phyloP scores from a whole-genome alignment of 23 tunicate genomes.

The Ascidia mentula region DNA sequence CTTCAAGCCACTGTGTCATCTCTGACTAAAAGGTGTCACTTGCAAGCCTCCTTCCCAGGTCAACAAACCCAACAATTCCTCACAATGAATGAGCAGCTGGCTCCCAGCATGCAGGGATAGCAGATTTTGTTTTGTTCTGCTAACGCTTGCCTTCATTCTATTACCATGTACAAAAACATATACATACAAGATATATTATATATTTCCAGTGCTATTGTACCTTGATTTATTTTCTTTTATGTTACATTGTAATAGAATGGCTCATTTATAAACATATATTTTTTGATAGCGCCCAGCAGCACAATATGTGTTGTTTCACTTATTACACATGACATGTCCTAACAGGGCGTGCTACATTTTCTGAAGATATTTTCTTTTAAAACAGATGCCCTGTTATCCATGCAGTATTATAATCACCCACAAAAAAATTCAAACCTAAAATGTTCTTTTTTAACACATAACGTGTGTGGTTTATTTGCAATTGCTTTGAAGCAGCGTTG shows the following conservation, averaged over 20 bases:
- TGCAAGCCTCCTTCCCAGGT: not conserved
- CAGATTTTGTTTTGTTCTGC: no score
- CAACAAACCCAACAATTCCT: not conserved
- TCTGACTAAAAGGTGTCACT: slow-evolving; percentile 1
- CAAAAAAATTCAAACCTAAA: not conserved
- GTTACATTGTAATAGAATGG: not conserved
- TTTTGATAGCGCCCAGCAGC: not conserved
- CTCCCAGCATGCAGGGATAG: slow-evolving; percentile 12
- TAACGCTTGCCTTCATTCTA: no score
- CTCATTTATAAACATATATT: not conserved
- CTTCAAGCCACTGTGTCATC: slow-evolving; percentile 6
- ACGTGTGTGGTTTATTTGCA: not conserved
- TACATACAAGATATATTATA: not conserved
- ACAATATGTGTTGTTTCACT: not conserved
- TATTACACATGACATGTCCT: not conserved
- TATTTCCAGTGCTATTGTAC: slow-evolving; percentile 1
- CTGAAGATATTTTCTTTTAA: not conserved
- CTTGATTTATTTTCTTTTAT: not conserved
- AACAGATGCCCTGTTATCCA: no score
- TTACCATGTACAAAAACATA: not conserved
- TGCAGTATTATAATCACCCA: not conserved
- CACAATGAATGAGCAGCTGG: not conserved
- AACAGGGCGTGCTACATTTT: not conserved
- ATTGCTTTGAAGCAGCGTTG: not conserved
- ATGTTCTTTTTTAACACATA: not conserved